A percentile compares a stretch with the other conserved stretches of the same genome.
Evolutionary conservation across 2,888 invertebrate species (phyloP).

Genomic region (Ichneumon xanthorius): DNA sequence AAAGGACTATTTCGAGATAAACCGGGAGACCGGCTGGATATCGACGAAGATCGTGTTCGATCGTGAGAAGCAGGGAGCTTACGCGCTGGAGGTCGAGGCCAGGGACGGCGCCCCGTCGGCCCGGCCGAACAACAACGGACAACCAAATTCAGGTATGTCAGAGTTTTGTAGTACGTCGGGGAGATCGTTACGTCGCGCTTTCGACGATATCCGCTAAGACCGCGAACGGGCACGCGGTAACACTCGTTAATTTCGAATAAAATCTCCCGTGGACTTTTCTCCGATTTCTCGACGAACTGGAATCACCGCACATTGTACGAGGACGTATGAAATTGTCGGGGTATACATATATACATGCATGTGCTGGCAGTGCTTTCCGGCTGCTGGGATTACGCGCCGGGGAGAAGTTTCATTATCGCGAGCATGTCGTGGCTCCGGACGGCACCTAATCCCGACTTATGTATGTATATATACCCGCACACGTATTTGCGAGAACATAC

Average conservation of each 20-base stretch:
- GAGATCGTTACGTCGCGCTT: not conserved
- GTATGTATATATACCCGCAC: not conserved
- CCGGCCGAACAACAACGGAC: conserved; percentile 96
- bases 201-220: too few relatives aligned
- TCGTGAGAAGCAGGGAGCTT: conserved; percentile 98
- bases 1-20: conserved; percentile 98
- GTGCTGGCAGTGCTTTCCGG: conserved; percentile 41
- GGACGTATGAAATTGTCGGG: conserved; percentile 42
- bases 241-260: conserved; percentile 51
- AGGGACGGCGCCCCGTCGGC: conserved; percentile 98
- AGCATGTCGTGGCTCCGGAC: conserved; percentile 54
- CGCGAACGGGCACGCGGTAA: not conserved
- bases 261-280: conserved; percentile 65
- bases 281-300: conserved; percentile 67
- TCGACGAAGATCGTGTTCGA: conserved; percentile 98
- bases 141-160: conserved; percentile 96
- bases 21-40: conserved; percentile 97
- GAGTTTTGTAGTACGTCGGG: not conserved
- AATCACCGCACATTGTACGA: conserved; percentile 64
- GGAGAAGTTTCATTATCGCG: conserved; percentile 67
- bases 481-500: not conserved
- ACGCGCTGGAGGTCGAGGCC: conserved; percentile 98
- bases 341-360: conserved; percentile 11
- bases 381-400: conserved; percentile 63
- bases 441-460: conserved; percentile 44